Evolutionary conservation across 2,113 vertebrate species (phyloP).

Genomic region (Grallaria varia): DNA sequence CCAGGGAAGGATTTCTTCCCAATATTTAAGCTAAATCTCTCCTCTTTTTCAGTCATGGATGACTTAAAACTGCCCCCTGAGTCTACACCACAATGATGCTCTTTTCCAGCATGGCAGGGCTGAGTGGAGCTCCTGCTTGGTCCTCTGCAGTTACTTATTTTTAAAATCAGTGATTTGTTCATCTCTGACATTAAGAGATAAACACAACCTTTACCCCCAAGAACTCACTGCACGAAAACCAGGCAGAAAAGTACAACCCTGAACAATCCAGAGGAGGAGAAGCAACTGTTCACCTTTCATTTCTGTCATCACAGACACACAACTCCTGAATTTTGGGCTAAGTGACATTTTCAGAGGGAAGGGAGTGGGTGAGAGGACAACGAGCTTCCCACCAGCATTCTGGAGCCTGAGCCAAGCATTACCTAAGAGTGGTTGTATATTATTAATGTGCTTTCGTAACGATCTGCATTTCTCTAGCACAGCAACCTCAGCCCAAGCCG

Average conservation of each 20-base stretch:
- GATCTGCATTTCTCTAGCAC: background rate
- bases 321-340: background rate
- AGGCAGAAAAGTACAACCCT: background rate
- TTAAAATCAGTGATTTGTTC: background rate
- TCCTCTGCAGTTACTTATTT: background rate
- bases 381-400: conserved; percentile 16
- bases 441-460: background rate
- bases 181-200: background rate
- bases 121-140: background rate
- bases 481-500: background rate
- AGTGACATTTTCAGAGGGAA: conserved; percentile 52
- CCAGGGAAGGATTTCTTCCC: background rate
- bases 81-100: background rate
- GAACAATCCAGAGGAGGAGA: conserved; percentile 43
- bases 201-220: background rate
- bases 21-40: background rate
- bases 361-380: conserved; percentile 32
- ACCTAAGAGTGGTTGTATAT: background rate
- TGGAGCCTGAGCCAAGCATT: background rate
- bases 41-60: background rate
- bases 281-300: conserved; percentile 45
- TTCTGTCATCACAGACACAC: conserved; percentile 5
- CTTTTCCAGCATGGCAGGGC: background rate
- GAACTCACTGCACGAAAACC: background rate
- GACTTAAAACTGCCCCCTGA: background rate